These are phyloP conservation scores for Brachypalpus laphriformis DNA, from an alignment of 2,888 invertebrate species.

Conservation along the genomic window DNA sequence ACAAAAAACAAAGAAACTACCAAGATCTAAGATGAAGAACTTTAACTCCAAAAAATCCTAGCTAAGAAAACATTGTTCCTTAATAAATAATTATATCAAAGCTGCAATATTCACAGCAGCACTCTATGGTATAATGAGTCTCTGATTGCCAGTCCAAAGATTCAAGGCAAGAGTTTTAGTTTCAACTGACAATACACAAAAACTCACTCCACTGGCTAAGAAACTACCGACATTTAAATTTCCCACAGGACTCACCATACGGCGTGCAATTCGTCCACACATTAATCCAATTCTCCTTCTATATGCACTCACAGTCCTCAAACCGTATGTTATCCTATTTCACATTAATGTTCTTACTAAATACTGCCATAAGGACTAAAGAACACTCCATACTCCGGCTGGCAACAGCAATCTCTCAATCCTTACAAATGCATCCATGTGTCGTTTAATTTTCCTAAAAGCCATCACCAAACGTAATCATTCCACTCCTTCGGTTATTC, in stretches of 20 bases:
- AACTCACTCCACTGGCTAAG: not conserved
- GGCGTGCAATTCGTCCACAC: slow-evolving; percentile 40
- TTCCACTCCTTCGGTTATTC: slow-evolving; percentile 56
- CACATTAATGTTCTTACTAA: slow-evolving; percentile 70
- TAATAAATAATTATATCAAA: too few relatives aligned
- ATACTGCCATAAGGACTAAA: slow-evolving; percentile 72
- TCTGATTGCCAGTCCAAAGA: too few relatives aligned
- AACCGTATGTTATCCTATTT: slow-evolving; percentile 71
- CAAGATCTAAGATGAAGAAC: too few relatives aligned
- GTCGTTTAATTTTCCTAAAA: slow-evolving; percentile 83
- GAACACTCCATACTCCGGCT: slow-evolving; percentile 27
- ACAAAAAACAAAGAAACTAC: too few relatives aligned
- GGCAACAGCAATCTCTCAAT: slow-evolving; percentile 52
- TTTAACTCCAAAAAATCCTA: too few relatives aligned
- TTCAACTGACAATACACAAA: too few relatives aligned
- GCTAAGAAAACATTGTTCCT: too few relatives aligned
- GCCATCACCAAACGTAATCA: slow-evolving; percentile 77
- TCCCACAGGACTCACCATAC: slow-evolving; percentile 60
- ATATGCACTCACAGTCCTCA: slow-evolving; percentile 18
- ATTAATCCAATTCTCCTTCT: slow-evolving; percentile 40
- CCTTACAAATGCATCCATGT: slow-evolving; percentile 78
- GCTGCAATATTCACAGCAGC: too few relatives aligned
- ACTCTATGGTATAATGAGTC: too few relatives aligned
- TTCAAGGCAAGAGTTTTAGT: too few relatives aligned
- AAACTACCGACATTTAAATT: slow-evolving; percentile 19